Evolutionary conservation across 2,113 vertebrate species (phyloP), one percentile per base, ranked within the genome.

Genomic region (Procavia capensis): DNA sequence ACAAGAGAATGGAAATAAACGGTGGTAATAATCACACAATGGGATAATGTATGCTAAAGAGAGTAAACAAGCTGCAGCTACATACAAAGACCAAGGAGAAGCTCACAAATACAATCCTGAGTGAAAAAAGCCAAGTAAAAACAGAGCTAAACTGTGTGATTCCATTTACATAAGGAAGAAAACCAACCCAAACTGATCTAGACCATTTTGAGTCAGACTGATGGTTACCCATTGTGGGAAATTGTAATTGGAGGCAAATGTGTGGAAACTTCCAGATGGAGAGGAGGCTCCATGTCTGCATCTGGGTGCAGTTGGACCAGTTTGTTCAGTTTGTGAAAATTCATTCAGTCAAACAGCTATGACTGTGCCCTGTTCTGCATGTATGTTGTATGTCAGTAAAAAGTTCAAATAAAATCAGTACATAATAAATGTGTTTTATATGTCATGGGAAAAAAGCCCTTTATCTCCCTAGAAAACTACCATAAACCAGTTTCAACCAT

Each of bases 401-500:
- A 29, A 54, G 50, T 93, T 88, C 22, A 85, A 76, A 88, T 34
- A 84, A 88, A 93, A 92, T 83, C 83, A 89, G 61, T 78, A 61
- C 70, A 83, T 94, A 24, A 79, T 47, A 88, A 47, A 45, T 24
- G 24, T 29, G 81, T 88, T 89, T 84, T 47, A 94, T 74, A 70
- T n/a, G 82, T 88, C 20, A 68, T 43, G 57, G 41, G 34, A 36
- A 45, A 68, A 61, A 90, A 93, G 63, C 61, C 86, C 96, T 92
- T 97, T 93, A 92, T 97, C 83, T 88, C 95, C 72, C 41, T 76
- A 95, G 85, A 57, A 96, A 88, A 72, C 82, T 29, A 39, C 95
- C 79, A 36, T 93, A 92, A 96, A 95, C 79, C 82, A 75, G 75
- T 93, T 83, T 16, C 45, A 57, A 95, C 86, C 91, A 83, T 94